A percentile compares a stretch with the other conserved stretches of the same genome.
phyloP scores from a whole-genome alignment of 1,140 invertebrate species.

The Aporrectodea caliginosa region DNA sequence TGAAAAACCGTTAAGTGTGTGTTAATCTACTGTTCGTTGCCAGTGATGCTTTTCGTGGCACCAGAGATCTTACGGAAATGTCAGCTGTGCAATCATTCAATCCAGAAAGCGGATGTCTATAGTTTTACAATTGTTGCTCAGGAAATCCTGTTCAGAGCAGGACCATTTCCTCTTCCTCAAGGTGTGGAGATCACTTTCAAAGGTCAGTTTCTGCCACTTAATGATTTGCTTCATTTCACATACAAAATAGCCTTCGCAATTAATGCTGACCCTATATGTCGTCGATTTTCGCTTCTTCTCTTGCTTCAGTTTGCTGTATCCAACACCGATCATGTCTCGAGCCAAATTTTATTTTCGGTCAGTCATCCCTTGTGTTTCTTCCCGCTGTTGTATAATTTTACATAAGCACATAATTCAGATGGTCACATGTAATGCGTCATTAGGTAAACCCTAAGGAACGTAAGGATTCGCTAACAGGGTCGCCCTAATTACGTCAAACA shows the following conservation, averaged over 20 bases:
- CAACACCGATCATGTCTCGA: no score
- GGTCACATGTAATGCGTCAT: no score
- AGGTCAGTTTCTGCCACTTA: not conserved
- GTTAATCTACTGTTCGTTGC: no score
- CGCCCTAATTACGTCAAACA: no score
- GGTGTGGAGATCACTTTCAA: not conserved
- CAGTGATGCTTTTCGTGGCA: no score
- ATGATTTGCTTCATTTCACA: not conserved
- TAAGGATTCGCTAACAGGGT: no score
- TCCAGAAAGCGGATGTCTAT: constrained; percentile 70
- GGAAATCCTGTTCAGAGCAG: constrained; percentile 61
- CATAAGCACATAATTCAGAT: no score
- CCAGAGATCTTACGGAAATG: no score
- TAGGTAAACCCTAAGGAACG: no score
- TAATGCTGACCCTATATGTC: not conserved
- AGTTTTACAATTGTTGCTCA: constrained; percentile 86
- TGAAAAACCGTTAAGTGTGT: no score
- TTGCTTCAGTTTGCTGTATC: not conserved
- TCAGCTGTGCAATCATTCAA: no score
- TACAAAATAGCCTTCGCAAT: not conserved
- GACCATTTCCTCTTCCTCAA: not conserved
- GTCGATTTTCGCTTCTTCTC: not conserved
- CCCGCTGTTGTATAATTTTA: no score
- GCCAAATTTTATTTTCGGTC: not conserved
- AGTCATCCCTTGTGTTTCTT: not conserved